These are phyloP conservation scores for Melanotaenia pygmaea DNA, from an alignment of 2,797 vertebrate species.

Conservation along the genomic window DNA sequence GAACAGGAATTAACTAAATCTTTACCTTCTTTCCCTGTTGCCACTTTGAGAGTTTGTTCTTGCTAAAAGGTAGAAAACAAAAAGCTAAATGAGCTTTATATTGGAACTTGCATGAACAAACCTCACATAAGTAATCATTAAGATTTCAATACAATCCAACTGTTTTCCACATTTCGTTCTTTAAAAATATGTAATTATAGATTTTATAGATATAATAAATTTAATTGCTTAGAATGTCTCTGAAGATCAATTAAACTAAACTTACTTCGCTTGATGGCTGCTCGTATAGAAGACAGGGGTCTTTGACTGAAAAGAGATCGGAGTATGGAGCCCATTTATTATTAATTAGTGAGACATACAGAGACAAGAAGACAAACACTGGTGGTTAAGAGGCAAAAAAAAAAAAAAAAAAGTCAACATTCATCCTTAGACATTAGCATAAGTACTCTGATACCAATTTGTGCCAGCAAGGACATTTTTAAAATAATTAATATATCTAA, in stretches of 20 bases:
- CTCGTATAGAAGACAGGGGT: slow-evolving; percentile 90
- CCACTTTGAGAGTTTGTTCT: slow-evolving; percentile 85
- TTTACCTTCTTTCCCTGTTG: slow-evolving; percentile 90
- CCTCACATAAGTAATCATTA: neutral
- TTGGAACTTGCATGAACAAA: neutral
- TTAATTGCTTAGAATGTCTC: neutral
- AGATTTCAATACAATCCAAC: neutral
- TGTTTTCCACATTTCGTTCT: neutral
- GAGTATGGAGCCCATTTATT: slow-evolving; percentile 11
- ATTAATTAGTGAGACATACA: neutral
- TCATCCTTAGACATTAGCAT: neutral
- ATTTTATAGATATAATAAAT: neutral
- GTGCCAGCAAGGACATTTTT: neutral
- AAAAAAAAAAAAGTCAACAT: neutral
- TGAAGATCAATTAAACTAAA: slow-evolving; percentile 12
- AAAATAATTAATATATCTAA: neutral
- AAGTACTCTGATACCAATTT: neutral
- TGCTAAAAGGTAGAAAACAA: slow-evolving; percentile 63
- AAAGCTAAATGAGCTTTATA: neutral
- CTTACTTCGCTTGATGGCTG: slow-evolving; percentile 92
- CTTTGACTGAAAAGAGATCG: slow-evolving; percentile 84
- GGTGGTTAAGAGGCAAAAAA: neutral
- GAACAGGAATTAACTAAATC: neutral
- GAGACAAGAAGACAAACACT: neutral
- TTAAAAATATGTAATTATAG: neutral